Evolutionary conservation across 2,113 vertebrate genomes (phyloP), one percentile per base, ranked within the genome.

Genomic region (Anarrhichthys ocellatus): DNA sequence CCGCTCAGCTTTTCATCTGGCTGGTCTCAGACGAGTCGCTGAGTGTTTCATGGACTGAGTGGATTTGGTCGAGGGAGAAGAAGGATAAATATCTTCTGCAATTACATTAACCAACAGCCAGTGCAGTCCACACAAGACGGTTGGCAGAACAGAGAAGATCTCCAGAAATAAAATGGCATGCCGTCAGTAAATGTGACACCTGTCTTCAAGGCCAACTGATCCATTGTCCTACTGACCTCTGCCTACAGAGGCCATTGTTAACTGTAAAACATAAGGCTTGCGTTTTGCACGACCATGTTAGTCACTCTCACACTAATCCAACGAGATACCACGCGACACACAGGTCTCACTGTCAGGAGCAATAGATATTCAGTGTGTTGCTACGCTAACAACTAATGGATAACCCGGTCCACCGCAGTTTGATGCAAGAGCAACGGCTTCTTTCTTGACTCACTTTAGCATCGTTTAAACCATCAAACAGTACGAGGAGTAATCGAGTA

Each of bases 71-170:
- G 11, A 78, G 36, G 54, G 54, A 70, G 61, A 13, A 76, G 44
- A 74, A 72, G 58, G 81, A 72, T 10, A 74, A 61, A 71, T 15
- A 68, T 69, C 66, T 50, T 66, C 46, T 59, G 83, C 79, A 80
- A 80, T 87, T 73, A 83, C 77, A 85, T 89, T 85, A 86, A 85
- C 66, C n/a, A 58, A 38, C 62, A 73, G 52, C 22, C 63, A 36
- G 67, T 62, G 40, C 65, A 32, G 71, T 42, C 54, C 42, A 56
- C 76, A 50, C 50, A 65, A 65, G n/a, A 68, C 76, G 50, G 38
- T 44, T 54, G 69, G 69, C 66, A 66, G n/a, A 38, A 13, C 66
- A 69, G 32, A 67, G 70, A 46, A 32, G 42, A 81, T 84, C 42
- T 44, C 44, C 58, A 29, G 27, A 76, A 66, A 78, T 34, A 6